Percentiles rank a stretch among this genome's conserved stretches.
Evolutionary conservation across 64 coral and sea anemone genomes (phyloP).

Genomic region (Stichodactyla helianthus): DNA sequence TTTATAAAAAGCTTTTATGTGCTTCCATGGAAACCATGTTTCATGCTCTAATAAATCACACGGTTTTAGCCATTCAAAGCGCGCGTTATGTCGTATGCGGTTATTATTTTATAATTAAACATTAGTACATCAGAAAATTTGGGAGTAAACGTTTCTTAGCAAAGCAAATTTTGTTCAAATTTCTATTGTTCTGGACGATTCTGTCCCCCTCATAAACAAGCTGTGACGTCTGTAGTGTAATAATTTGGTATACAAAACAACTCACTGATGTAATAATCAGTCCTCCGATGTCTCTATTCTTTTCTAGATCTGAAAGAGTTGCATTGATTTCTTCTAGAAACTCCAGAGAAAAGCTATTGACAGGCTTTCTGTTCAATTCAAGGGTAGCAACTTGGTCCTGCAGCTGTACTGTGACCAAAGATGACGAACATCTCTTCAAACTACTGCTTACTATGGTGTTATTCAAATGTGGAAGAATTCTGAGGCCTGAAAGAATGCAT

Average conservation of each 20-base stretch:
- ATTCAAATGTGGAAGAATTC: background rate
- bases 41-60: no score
- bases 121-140: no score
- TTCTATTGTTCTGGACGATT: no score
- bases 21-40: no score
- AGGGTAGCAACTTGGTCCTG: slow-evolving; percentile 54
- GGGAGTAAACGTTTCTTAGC: no score
- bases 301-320: slow-evolving; percentile 52
- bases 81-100: no score
- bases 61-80: no score
- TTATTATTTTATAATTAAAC: no score
- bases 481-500: background rate
- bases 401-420: slow-evolving; percentile 57
- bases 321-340: slow-evolving; percentile 78
- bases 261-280: slow-evolving; percentile 79
- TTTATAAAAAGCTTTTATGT: no score
- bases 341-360: slow-evolving; percentile 86
- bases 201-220: no score
- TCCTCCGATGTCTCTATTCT: slow-evolving; percentile 47
- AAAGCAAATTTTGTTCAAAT: no score
- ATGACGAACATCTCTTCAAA: slow-evolving; percentile 1
- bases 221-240: background rate
- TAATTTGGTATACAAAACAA: background rate
- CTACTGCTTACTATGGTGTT: background rate
- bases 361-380: slow-evolving; percentile 54